Conservation (phyloP, 1,140 invertebrate species). For the Atopsyche davidsoni region DNA sequence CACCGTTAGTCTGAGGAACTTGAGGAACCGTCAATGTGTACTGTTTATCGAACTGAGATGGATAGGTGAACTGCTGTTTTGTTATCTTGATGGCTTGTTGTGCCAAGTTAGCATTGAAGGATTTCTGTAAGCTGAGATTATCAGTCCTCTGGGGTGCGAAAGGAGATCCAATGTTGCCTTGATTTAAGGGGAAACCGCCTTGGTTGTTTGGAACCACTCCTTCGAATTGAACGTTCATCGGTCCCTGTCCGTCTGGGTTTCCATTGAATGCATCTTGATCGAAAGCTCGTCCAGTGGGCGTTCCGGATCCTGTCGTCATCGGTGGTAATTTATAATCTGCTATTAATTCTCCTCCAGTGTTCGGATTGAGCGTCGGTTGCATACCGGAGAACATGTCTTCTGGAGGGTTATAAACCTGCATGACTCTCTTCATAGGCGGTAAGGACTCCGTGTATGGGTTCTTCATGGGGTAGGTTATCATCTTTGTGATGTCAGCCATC, state of each 20-base stretch:
- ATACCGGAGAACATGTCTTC: slow-evolving; percentile 28
- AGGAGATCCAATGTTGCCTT: background rate
- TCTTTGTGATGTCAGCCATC: slow-evolving; percentile 45
- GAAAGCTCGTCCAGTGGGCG: background rate
- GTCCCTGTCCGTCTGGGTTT: background rate
- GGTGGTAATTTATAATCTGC: background rate
- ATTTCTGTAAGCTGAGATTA: slow-evolving; percentile 9
- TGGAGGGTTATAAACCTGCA: slow-evolving; percentile 44
- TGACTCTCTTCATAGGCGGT: slow-evolving; percentile 30
- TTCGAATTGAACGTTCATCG: slow-evolving; percentile 5
- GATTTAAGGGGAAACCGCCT: background rate
- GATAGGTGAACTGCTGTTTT: slow-evolving; percentile 29
- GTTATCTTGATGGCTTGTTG: slow-evolving; percentile 27
- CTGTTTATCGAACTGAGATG: slow-evolving; percentile 23
- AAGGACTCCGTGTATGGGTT: slow-evolving; percentile 37
- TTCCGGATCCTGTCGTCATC: background rate
- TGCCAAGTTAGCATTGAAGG: slow-evolving; percentile 10
- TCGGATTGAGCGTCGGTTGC: slow-evolving; percentile 1
- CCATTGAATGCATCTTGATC: background rate
- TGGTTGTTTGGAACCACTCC: slow-evolving; percentile 12
- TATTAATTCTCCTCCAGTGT: slow-evolving; percentile 4
- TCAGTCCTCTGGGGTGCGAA: slow-evolving; percentile 3
- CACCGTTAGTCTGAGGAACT: background rate
- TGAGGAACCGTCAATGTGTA: slow-evolving; percentile 22
- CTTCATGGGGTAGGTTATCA: slow-evolving; percentile 44